These are phyloP conservation scores for Pollicipes pollicipes DNA, from an alignment of 1,140 invertebrate genomes.

Conservation along the genomic window DNA sequence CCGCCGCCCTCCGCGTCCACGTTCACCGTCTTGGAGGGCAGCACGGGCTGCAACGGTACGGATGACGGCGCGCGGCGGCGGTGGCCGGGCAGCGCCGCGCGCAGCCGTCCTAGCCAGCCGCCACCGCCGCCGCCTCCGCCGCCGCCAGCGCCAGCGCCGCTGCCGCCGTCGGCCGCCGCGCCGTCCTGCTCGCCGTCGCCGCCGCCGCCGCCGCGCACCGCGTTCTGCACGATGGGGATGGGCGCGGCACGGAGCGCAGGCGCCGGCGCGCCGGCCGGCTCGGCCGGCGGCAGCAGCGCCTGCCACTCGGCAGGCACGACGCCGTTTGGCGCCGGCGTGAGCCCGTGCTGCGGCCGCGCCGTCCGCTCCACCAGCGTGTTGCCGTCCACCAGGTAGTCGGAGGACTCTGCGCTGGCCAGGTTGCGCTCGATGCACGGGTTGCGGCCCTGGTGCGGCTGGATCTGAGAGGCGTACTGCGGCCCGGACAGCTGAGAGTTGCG, in stretches of 20 bases:
- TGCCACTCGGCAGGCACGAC: constrained; percentile 22
- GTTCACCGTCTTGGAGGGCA: neutral
- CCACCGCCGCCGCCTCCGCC: no score
- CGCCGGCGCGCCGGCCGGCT: no score
- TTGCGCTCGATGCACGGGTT: constrained; percentile 80
- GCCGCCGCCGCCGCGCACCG: constrained; percentile 34
- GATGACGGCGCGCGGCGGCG: constrained; percentile 21
- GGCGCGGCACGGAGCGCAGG: no score
- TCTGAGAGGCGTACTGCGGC: constrained; percentile 37
- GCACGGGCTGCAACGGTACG: constrained; percentile 12
- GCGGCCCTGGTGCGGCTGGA: constrained; percentile 67
- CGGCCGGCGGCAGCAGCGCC: neutral
- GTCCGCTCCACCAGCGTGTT: constrained; percentile 51
- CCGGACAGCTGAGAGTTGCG: constrained; percentile 11
- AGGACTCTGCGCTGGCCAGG: constrained; percentile 34
- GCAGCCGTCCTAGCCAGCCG: neutral
- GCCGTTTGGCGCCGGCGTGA: constrained; percentile 27
- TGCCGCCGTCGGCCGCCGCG: constrained; percentile 33
- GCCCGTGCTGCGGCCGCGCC: constrained; percentile 27
- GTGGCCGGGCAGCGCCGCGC: neutral
- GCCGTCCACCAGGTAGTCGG: constrained; percentile 38
- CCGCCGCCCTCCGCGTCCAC: neutral
- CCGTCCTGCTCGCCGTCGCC: constrained; percentile 22
- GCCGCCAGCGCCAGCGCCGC: no score
- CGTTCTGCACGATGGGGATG: constrained; percentile 55